Conservation (phyloP, 1,140 invertebrate species). For the Drosophila persimilis region DNA sequence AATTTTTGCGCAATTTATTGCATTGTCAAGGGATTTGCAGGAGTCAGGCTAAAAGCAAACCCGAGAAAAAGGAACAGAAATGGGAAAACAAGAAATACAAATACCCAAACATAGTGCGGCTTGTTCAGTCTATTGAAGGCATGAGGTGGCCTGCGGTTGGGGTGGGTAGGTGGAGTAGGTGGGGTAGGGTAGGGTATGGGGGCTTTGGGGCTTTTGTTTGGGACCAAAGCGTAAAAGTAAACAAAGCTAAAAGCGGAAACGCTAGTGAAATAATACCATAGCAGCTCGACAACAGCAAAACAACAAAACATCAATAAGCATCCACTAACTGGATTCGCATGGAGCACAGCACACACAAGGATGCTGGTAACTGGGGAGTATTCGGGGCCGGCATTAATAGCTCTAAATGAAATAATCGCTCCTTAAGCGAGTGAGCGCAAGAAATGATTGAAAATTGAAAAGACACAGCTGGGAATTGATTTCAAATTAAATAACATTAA, state of each 20-base stretch:
- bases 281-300: constrained; percentile 44
- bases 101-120: constrained; percentile 69
- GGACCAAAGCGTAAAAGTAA: constrained; percentile 72
- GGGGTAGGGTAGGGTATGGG: constrained; percentile 53
- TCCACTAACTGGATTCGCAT: constrained; percentile 71
- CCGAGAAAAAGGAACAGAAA: constrained; percentile 15
- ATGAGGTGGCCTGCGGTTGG: neutral
- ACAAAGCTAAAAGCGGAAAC: constrained; percentile 78
- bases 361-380: constrained; percentile 49
- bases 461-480: constrained; percentile 70
- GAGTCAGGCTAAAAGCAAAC: constrained; percentile 34
- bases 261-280: constrained; percentile 61
- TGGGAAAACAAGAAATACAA: constrained; percentile 74
- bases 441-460: constrained; percentile 65
- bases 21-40: constrained; percentile 77
- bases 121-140: constrained; percentile 46
- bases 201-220: constrained; percentile 74
- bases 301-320: constrained; percentile 79
- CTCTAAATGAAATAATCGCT: constrained; percentile 76
- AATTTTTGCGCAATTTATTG: constrained; percentile 80
- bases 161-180: constrained; percentile 29
- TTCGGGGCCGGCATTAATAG: constrained; percentile 58
- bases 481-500: constrained; percentile 74
- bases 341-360: constrained; percentile 19
- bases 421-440: constrained; percentile 68